phyloP scores from a whole-genome alignment of 2,113 vertebrate genomes.

The Monopterus albus region DNA sequence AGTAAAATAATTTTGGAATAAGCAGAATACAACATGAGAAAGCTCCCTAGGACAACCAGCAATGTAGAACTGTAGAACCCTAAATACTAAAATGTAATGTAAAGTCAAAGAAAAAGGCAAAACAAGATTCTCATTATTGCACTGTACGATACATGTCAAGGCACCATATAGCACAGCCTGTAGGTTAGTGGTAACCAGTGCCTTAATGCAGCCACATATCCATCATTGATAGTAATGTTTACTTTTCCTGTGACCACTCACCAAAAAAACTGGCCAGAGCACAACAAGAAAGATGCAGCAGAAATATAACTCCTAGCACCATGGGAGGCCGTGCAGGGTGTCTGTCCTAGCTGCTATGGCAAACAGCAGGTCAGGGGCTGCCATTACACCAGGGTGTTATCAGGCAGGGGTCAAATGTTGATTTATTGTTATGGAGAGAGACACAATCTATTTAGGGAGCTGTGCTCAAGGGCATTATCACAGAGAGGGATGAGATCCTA shows the following conservation, averaged over 20 bases:
- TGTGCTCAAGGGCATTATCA: constrained; percentile 62
- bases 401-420: constrained; percentile 58
- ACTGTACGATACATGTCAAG: background rate
- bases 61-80: background rate
- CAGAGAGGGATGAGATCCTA: constrained; percentile 54
- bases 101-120: background rate
- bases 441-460: constrained; percentile 50
- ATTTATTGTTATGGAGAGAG: constrained; percentile 59
- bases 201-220: constrained; percentile 22
- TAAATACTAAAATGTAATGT: background rate
- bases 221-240: constrained; percentile 20
- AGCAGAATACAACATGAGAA: background rate
- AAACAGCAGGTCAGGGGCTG: constrained; percentile 67
- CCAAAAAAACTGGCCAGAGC: constrained; percentile 37
- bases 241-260: constrained; percentile 25
- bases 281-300: constrained; percentile 32
- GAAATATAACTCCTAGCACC: constrained; percentile 34
- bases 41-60: background rate
- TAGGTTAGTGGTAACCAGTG: constrained; percentile 15
- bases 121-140: background rate
- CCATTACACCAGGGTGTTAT: constrained; percentile 57
- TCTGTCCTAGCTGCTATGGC: constrained; percentile 57
- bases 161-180: background rate
- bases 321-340: constrained; percentile 42
- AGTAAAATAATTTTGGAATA: background rate